These are phyloP conservation scores for Holothuria leucospilota DNA, from an alignment of 53 echinoderm and acorn worm species.

Conservation along the genomic window DNA sequence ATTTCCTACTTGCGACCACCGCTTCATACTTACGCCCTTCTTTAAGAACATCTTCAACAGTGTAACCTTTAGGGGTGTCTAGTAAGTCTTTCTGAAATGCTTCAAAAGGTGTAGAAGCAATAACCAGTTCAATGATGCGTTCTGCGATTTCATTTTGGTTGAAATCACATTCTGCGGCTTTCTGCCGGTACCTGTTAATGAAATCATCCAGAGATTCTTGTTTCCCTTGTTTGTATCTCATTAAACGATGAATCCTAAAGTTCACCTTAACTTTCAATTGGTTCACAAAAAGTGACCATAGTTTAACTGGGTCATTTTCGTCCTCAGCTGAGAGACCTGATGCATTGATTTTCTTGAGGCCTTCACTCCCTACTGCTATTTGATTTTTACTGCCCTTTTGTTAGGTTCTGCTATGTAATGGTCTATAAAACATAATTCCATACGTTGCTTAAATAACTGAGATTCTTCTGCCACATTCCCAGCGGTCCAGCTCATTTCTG, in stretches of 20 bases:
- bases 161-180: constrained; percentile 63
- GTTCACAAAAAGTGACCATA: constrained; percentile 63
- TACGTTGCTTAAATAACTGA: constrained; percentile 54
- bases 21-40: no score
- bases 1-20: constrained; percentile 49
- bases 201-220: constrained; percentile 64
- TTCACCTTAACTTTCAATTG: constrained; percentile 67
- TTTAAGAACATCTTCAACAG: no score
- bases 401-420: constrained; percentile 48
- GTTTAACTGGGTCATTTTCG: constrained; percentile 60
- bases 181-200: constrained; percentile 63
- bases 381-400: constrained; percentile 66
- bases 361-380: constrained; percentile 79
- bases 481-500: constrained; percentile 57
- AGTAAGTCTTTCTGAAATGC: no score
- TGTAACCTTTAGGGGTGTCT: no score
- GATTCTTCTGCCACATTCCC: constrained; percentile 53
- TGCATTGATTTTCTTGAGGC: constrained; percentile 66
- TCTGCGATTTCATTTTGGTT: constrained; percentile 43
- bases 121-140: constrained; percentile 63
- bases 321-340: constrained; percentile 62
- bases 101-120: constrained; percentile 64
- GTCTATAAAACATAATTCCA: constrained; percentile 62
- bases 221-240: constrained; percentile 50
- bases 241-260: constrained; percentile 59